phyloP scores from a whole-genome alignment of 2,113 vertebrate species.

The Proteles cristata region DNA sequence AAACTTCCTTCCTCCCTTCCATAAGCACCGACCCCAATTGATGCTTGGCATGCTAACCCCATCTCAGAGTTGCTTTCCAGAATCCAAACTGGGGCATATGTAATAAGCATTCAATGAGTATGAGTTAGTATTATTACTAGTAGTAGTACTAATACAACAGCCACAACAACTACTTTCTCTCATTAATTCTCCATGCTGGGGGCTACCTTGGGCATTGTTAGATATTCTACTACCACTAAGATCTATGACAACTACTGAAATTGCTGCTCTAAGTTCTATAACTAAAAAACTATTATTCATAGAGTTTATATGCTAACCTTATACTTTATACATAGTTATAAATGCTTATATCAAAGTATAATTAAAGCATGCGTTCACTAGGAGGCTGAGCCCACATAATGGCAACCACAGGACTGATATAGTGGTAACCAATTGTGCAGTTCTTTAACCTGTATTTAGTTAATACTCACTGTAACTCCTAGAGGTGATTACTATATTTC shows the following conservation, averaged over 20 bases:
- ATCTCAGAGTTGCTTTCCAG: not conserved
- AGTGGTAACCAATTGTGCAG: fast-evolving
- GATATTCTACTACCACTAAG: no score
- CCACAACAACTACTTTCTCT: not conserved
- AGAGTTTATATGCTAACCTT: not conserved
- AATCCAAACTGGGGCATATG: not conserved
- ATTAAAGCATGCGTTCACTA: not conserved
- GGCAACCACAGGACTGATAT: not conserved
- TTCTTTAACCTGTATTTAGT: not conserved
- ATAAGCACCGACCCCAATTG: not conserved
- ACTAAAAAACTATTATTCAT: not conserved
- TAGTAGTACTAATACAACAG: not conserved
- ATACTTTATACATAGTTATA: not conserved
- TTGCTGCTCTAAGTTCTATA: not conserved
- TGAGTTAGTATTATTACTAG: not conserved
- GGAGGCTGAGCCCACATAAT: not conserved
- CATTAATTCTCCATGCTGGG: not conserved
- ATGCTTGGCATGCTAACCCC: not conserved
- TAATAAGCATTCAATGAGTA: not conserved
- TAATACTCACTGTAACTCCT: not conserved
- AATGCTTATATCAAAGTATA: not conserved
- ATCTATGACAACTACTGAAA: not conserved
- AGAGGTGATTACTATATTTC: fast-evolving
- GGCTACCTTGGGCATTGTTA: not conserved
- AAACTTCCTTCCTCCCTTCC: not conserved